Conservation (phyloP, 2,113 vertebrate genomes). For the Natator depressus region DNA sequence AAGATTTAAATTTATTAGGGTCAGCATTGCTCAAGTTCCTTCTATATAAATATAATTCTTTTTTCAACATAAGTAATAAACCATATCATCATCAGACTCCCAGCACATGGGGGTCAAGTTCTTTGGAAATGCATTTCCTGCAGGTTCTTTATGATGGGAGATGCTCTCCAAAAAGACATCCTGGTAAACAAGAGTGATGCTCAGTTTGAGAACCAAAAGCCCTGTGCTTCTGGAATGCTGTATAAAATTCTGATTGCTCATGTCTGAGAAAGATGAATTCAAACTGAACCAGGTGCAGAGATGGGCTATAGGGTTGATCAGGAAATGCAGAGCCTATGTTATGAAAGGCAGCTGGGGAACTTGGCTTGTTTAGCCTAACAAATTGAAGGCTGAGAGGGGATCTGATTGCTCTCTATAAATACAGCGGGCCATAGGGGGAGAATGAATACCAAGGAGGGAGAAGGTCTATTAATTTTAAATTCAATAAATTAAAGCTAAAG, state of each 20-base stretch:
- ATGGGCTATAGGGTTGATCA: neutral
- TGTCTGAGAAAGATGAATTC: neutral
- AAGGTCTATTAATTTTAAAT: neutral
- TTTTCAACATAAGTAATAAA: neutral
- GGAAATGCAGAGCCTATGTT: neutral
- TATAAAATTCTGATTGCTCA: neutral
- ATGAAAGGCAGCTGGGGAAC: neutral
- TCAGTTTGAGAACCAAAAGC: neutral
- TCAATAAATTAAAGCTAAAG: neutral
- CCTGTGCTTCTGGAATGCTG: neutral
- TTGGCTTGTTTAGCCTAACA: neutral
- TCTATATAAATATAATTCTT: neutral
- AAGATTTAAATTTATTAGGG: rapidly evolving
- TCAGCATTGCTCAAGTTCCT: no score
- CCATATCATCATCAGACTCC: neutral
- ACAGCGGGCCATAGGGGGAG: neutral
- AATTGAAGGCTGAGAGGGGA: neutral
- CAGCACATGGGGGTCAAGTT: rapidly evolving
- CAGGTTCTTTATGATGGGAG: neutral
- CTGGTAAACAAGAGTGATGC: neutral
- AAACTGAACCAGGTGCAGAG: neutral
- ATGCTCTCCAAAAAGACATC: neutral
- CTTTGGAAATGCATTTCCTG: neutral
- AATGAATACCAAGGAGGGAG: neutral
- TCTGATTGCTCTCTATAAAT: neutral